Evolutionary conservation across 2,797 vertebrate genomes (phyloP), one percentile per base, ranked within the genome.

Genomic region (Pelochelys cantorii): DNA sequence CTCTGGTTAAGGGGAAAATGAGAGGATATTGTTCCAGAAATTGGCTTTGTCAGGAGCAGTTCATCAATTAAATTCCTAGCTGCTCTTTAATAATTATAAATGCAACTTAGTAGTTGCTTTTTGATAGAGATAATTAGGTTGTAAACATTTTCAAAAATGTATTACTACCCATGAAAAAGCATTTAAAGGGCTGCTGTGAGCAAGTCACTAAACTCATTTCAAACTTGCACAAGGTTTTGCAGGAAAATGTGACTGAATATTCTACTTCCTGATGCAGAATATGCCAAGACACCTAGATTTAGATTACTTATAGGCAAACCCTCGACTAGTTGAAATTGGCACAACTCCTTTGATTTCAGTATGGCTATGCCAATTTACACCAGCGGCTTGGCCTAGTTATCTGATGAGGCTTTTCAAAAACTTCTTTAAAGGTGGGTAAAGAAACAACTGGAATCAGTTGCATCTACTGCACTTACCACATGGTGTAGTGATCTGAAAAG

Each of bases 401-500:
- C 23, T 34, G 25, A 34, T 54, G 8, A 1, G 11, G 14, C 31
- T 56, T 77, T 4, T 37, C 27, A 65, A 74, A 92, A 79, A 13
- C 4, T 3, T 62, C 29, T 62, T 31, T 62, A 62, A 62, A 29
- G 13, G 60, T 31, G 7, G 29, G 29, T 31, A 62, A 62, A 62
- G 60, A 7, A 62, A 62, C 14, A 62, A 62, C 60, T 62, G 29
- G 29, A 62, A 62, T 34, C 13, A 55, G 22, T 54, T 12, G 71
- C 0, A 0, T 94, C 42, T 12, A 3, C 5, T 0, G 0, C 80
- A 81, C 99, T 97, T 94, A 99, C 99, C 99, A 99, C 97, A 99
- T 98, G 92, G 98, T 98, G 92, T 98, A 98, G 93, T 99, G 99
- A 95, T 99, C 98, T 0, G 99, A 99, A 79, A 99, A 99, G 90